Evolutionary conservation across 1,140 invertebrate species (phyloP).

Genomic region (Temnothorax curvispinosus): DNA sequence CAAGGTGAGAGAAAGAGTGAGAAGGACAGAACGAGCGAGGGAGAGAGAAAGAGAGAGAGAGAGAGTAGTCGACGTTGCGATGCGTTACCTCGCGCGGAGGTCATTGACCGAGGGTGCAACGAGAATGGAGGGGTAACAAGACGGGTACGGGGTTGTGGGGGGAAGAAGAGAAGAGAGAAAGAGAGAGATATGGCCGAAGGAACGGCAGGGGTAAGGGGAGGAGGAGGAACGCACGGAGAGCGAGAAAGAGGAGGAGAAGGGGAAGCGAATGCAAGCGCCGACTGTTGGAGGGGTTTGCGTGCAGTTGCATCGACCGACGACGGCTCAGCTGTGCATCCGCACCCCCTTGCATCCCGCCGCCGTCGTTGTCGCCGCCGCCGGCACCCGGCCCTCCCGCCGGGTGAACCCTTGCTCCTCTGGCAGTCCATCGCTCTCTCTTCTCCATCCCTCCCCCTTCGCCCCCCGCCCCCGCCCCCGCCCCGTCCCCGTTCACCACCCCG

Average conservation of each 20-base stretch:
- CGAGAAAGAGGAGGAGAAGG: conserved; percentile 24
- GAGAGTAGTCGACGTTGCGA: conserved; percentile 66
- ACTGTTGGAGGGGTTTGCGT: conserved; percentile 69
- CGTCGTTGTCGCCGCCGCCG: neutral
- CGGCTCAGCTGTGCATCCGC: conserved; percentile 82
- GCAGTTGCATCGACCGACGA: conserved; percentile 82
- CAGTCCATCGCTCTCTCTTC: conserved; percentile 47
- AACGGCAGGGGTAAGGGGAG: neutral
- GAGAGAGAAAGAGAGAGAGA: neutral
- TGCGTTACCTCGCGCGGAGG: conserved; percentile 78
- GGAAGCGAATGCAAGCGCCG: conserved; percentile 48
- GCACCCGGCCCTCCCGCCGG: neutral
- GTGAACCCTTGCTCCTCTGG: conserved; percentile 58
- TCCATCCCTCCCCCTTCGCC: neutral
- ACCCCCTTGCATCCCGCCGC: conserved; percentile 38
- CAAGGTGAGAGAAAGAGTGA: conserved; percentile 36
- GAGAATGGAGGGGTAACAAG: conserved; percentile 69
- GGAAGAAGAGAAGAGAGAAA: conserved; percentile 23
- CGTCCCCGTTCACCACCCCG: too few species aligned
- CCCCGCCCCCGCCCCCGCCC: neutral
- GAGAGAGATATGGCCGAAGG: neutral
- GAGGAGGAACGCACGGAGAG: neutral
- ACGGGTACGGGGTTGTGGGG: conserved; percentile 50
- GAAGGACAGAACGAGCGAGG: neutral
- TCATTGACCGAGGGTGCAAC: conserved; percentile 79